Evolutionary conservation across 1,140 invertebrate species (phyloP).

Genomic region (Gyrodactylus salaris): DNA sequence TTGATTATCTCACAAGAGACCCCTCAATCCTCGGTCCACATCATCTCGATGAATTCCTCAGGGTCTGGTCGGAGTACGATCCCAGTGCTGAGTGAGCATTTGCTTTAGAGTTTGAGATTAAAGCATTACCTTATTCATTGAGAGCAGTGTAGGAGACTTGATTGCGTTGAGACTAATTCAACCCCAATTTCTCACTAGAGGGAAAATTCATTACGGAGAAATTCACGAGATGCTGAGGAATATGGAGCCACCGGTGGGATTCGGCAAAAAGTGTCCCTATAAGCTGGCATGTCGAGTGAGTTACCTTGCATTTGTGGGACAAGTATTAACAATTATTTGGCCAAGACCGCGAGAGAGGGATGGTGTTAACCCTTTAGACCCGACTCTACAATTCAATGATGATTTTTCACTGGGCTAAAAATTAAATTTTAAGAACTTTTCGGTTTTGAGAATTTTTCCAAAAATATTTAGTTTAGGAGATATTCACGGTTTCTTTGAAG

Average conservation of each 20-base stretch:
- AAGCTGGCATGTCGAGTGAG: constrained; percentile 70
- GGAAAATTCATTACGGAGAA: constrained; percentile 81
- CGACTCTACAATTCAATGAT: no score
- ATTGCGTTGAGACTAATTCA: no score
- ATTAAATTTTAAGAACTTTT: no score
- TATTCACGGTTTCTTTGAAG: no score
- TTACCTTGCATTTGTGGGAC: background rate
- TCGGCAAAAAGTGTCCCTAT: constrained; percentile 97
- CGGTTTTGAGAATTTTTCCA: no score
- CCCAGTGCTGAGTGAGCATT: constrained; percentile 63
- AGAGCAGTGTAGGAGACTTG: background rate
- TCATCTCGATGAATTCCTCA: constrained; percentile 93
- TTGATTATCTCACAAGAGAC: constrained; percentile 93
- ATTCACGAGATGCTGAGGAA: constrained; percentile 99
- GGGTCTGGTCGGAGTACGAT: constrained; percentile 98
- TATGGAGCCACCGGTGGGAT: constrained; percentile 94
- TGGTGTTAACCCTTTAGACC: no score
- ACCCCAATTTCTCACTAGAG: constrained; percentile 28
- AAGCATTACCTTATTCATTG: no score
- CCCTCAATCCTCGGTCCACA: constrained; percentile 93
- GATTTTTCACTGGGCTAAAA: no score
- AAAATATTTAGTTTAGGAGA: no score
- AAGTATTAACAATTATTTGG: no score
- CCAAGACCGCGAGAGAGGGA: no score
- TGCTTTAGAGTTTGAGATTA: no score